Evolutionary conservation across 2,797 vertebrate genomes (phyloP), one percentile per base, ranked within the genome.

Genomic region (Hephaestus fuliginosus): DNA sequence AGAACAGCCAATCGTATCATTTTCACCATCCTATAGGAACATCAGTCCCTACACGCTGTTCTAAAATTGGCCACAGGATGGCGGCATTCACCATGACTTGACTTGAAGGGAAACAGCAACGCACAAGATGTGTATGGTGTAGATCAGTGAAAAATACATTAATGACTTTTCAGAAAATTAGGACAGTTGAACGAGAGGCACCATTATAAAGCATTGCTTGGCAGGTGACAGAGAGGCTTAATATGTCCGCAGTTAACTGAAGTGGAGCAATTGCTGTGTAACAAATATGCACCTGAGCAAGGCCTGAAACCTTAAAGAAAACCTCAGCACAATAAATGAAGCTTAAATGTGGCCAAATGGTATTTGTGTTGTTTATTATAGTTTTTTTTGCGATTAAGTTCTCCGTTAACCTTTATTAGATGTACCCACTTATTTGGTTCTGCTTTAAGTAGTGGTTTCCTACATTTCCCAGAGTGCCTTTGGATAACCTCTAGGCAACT

Each of bases 51-150:
- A 4, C 48, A 4, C 55, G 6, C 28, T 51, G 22, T 30, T 76
- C 51, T 5, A 13, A 1, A 46, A 1, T 33, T 49, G 4, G 14
- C 82, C 92, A 91, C 81, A 63, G 66, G 90, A 78, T 89, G 89
- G 82, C 28, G 11, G 14, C 41, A 58, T 81, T 60, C 41, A 80
- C 85, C 52, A 89, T 25, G 58, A 13, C 5, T 51, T 72, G n/a
- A 56, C 13, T 17, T 43, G n/a, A 25, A 25, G 22, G 8, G 18
- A 39, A 41, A 7, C 2, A 0, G 5, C 28, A 2, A 14, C 61
- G 6, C 20, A 36, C 9, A 11, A 11, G 13, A n/a, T 5, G 15
- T 5, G 20, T 7, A 44, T 11, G 4, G 11, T 43, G 44, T 13
- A 69, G 17, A 69, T 66, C 15, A 66, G 12, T 74, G 44, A 25